Conservation (phyloP, 2,113 vertebrate genomes). For the Sus scrofa region T2T-Sscrofa CM000823.6:19731501-19732000, state of each 20-base stretch:
- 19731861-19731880: not conserved
- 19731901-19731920: not conserved
- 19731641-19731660: not conserved
- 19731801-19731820: not conserved
- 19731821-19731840: not conserved
- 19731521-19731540: not conserved
- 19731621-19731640: conserved; percentile 32
- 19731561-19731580: conserved; percentile 40
- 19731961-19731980: no score
- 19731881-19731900: not conserved
- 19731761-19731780: not conserved
- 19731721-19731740: conserved; percentile 44
- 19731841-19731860: not conserved
- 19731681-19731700: not conserved
- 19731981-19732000: no score
- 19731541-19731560: conserved; percentile 47
- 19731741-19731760: not conserved
- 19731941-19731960: no score
- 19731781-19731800: not conserved
- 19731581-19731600: not conserved
- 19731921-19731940: no score
- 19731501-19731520: not conserved
- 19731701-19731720: conserved; percentile 38
- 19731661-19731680: conserved; percentile 1
- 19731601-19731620: conserved; percentile 3